Evolutionary conservation across 2,797 vertebrate genomes (phyloP), one percentile per base, ranked within the genome.

Genomic region (Anas capensis): DNA sequence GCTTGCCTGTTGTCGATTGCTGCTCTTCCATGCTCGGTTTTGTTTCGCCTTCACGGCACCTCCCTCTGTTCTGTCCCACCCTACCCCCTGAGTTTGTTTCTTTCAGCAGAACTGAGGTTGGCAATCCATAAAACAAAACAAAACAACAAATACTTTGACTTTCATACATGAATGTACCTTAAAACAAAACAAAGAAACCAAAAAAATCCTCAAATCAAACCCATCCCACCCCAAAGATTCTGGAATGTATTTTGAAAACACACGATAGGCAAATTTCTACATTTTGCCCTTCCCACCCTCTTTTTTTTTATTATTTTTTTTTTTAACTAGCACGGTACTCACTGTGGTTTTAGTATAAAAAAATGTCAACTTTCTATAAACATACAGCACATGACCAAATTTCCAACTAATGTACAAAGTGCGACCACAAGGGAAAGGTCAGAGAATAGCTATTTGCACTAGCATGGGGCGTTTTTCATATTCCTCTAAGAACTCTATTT

Each of bases 321-420:
- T 82, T 97, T 97, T 82, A 95, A 97, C 98, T 98, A 98, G 96
- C 98, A 98, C 97, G 92, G 97, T 94, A 98, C 98, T 96, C 95
- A 96, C 95, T 97, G 96, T 95, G 95, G 27, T 69, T 90, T 95
- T 86, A 92, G 84, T 92, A 94, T 86, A 54, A 94, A 97, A 94
- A 98, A 98, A 95, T 27, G 95, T 86, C 96, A 58, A 98, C 97
- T 98, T 98, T 97, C 98, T 98, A 98, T 98, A 98, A 99, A 98
- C 98, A 98, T 98, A 98, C 98, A 97, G 97, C 98, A 98, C 98
- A 96, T 98, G 98, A 98, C 98, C 98, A 98, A 97, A 91, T 97
- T 97, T 98, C 97, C 92, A 92, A 97, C 97, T 98, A 98, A 97
- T 98, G 98, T 98, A 98, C 98, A 98, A 97, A 97, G 96, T 93